Base-by-base conservation (phyloP, 2,888 invertebrate genomes). In the Diaphora mendica region DNA sequence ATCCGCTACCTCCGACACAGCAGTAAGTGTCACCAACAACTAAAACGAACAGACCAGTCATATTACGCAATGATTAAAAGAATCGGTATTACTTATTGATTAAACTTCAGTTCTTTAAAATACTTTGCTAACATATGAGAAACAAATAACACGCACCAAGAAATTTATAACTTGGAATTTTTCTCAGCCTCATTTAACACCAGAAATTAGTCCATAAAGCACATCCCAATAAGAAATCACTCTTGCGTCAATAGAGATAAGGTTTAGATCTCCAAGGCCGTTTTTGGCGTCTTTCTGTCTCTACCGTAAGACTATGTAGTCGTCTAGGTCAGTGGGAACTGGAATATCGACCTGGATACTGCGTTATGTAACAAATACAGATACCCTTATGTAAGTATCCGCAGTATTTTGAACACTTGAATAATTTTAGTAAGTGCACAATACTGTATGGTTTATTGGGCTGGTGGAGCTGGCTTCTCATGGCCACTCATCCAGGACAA, bases 311-410 rank as follows among this genome's bases (percentile, higher is more conserved):
- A 82, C 72, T 84, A 86, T 85, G 82, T 81, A 84, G 85, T 80
- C 83, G 90, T 88, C 87, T 88, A 86, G 90, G 90, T 88, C 90
- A 86, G 78, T 81, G 82, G 84, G 86, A 85, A 77, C 79, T 80
- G 74, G 76, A 72, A 79, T 88, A 90, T 90, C 82, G 90, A 89
- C 79, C 87, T 83, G 85, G 82, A 79, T 80, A 75, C 79, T 77
- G 73, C 77, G 68, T 84, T 83, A 76, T 68, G 78, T 83, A 85
- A 88, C 78, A 65, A 35, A 78, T 68, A 79, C 70, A 67, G 39
- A 78, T 68, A 79, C 70, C 66, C 44, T 83, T 81, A 81, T 74
- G 44, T 83, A 81, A 83, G 68, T 70, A 74, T 78, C 71, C 77
- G 64, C 65, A 77, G 74, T 77, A 67, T 42, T 68, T 5, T 51